These are phyloP conservation scores for Coturnix japonica DNA, from an alignment of 2,113 vertebrate species.

Conservation along the genomic window DNA sequence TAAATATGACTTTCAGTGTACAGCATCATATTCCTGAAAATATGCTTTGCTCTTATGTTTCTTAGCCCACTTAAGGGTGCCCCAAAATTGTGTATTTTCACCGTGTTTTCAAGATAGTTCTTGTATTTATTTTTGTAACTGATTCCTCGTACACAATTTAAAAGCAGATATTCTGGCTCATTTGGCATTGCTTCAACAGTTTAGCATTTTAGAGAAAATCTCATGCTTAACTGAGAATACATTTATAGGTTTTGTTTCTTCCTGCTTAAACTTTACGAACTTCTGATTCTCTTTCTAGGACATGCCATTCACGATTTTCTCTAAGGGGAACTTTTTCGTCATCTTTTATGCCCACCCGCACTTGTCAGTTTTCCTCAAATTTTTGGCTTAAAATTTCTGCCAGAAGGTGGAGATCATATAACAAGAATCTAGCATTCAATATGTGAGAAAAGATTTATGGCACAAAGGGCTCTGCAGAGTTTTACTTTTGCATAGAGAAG, in stretches of 20 bases:
- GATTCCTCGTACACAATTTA: neutral
- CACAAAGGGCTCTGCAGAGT: neutral
- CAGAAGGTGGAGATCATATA: neutral
- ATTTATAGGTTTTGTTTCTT: neutral
- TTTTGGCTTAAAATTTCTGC: neutral
- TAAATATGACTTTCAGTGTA: neutral
- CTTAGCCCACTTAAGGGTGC: too few relatives aligned
- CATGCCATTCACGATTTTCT: fast-evolving
- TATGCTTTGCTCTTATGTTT: neutral
- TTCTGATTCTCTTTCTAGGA: neutral
- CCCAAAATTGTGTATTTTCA: neutral
- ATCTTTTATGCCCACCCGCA: neutral
- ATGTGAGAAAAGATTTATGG: neutral
- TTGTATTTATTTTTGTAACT: neutral
- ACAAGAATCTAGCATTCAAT: neutral
- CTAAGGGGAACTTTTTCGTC: neutral
- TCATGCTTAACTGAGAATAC: neutral
- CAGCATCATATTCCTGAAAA: neutral
- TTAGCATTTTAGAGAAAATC: neutral
- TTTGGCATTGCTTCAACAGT: neutral
- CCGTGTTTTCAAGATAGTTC: neutral
- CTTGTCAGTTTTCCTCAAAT: neutral
- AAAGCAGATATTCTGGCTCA: neutral
- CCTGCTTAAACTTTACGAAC: neutral
- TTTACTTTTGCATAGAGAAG: neutral